phyloP scores from a whole-genome alignment of 64 coral and sea anemone species.

The Montipora cactus region DNA sequence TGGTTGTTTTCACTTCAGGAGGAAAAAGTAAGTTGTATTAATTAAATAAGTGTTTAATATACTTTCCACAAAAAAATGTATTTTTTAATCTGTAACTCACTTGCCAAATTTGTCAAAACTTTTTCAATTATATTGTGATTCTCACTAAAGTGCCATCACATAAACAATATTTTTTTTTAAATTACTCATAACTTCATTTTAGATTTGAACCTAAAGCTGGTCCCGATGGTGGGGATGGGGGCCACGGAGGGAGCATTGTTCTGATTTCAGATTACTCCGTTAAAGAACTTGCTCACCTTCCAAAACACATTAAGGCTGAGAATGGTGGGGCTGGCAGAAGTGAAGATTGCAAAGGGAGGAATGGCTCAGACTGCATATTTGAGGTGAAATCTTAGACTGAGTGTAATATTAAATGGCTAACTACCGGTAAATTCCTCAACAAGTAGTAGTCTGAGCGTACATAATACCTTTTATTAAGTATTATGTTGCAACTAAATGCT shows the following conservation, averaged over 20 bases:
- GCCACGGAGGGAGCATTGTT: conserved; percentile 80
- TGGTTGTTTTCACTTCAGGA: conserved; percentile 81
- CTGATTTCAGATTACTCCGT: conserved; percentile 85
- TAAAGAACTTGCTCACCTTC: conserved; percentile 87
- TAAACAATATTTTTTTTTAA: no score
- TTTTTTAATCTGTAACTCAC: no score
- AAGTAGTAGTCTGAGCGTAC: no score
- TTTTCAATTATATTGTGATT: neutral
- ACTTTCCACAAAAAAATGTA: neutral
- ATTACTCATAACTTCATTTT: neutral
- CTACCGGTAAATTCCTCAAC: no score
- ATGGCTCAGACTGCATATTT: conserved; percentile 71
- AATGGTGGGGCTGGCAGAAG: conserved; percentile 77
- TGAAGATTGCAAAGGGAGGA: conserved; percentile 81
- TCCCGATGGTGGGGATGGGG: conserved; percentile 98
- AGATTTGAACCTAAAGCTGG: conserved; percentile 88
- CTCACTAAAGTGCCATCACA: neutral
- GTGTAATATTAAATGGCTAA: no score
- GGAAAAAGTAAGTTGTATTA: conserved; percentile 76
- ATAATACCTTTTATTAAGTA: no score
- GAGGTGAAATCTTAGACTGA: conserved; percentile 57
- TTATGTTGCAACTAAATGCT: no score
- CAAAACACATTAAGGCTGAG: conserved; percentile 83
- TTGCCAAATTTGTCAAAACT: no score
- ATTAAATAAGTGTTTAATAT: no score